Evolutionary conservation across 92 coral and sea anemone genomes (phyloP).

Genomic region (Scolanthus callimorphus): DNA sequence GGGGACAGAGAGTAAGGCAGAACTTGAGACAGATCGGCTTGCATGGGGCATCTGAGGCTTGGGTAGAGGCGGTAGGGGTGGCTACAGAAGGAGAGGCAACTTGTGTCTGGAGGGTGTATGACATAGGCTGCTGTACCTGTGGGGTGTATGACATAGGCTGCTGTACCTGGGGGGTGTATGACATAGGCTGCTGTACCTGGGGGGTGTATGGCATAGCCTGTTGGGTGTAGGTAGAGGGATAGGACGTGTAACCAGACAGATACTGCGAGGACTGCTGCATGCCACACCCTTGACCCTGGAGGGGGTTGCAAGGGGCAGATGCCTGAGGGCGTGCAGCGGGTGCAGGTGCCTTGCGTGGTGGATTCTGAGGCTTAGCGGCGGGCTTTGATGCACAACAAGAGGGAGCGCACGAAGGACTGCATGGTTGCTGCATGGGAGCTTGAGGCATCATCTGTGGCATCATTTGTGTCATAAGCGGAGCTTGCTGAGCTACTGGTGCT

Average conservation of each 20-base stretch:
- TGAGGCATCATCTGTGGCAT: constrained; percentile 3
- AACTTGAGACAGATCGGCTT: constrained; percentile 79
- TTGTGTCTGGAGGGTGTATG: neutral
- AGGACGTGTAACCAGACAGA: too few species aligned
- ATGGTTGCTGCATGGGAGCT: constrained; percentile 16
- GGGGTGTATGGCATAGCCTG: too few species aligned
- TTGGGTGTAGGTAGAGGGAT: too few species aligned
- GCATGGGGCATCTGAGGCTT: constrained; percentile 45
- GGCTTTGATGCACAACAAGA: constrained; percentile 59
- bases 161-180: neutral
- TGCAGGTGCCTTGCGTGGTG: constrained; percentile 43
- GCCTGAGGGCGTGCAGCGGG: constrained; percentile 47
- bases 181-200: neutral
- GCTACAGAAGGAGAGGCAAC: constrained; percentile 44
- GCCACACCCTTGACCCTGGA: constrained; percentile 71
- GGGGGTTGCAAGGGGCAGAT: constrained; percentile 41
- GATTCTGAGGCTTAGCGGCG: constrained; percentile 30
- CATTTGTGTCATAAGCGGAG: constrained; percentile 7
- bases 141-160: constrained; percentile 3
- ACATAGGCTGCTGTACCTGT: constrained; percentile 3
- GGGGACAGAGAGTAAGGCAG: constrained; percentile 85
- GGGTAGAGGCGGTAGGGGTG: constrained; percentile 29
- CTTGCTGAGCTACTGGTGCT: neutral
- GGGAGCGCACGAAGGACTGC: constrained; percentile 76
- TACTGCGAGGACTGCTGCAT: too few species aligned